Evolutionary conservation across 2,888 invertebrate species (phyloP).

Genomic region (Pachydiplax longipennis): DNA sequence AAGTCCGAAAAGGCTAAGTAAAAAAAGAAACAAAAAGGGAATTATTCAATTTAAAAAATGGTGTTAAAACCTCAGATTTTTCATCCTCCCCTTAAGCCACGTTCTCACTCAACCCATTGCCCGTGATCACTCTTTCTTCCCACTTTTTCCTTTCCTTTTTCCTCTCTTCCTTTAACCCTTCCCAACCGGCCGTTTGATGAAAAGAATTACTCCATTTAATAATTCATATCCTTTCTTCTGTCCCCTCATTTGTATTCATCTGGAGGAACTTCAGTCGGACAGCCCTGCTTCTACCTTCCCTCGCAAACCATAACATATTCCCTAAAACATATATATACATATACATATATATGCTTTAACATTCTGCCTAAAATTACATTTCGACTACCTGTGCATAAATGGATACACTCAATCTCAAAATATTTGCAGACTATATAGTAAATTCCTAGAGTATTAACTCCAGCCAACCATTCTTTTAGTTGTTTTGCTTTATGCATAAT

Average conservation of each 20-base stretch:
- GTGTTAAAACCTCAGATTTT: constrained; percentile 13
- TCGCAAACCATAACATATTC: not conserved
- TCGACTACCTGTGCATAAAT: no score
- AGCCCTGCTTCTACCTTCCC: not conserved
- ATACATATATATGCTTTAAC: not conserved
- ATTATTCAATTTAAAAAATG: constrained; percentile 39
- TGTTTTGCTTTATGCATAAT: no score
- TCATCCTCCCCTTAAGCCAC: not conserved
- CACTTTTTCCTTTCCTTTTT: not conserved
- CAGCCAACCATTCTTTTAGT: no score
- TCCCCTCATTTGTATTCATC: constrained; percentile 38
- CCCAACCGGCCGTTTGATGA: not conserved
- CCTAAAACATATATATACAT: not conserved
- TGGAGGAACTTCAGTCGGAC: not conserved
- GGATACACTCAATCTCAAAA: no score
- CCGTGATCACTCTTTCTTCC: not conserved
- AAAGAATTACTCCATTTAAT: constrained; percentile 41
- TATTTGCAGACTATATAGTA: no score
- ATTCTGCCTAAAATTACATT: no score
- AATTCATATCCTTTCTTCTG: constrained; percentile 23
- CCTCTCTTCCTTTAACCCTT: not conserved
- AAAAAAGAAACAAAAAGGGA: not conserved
- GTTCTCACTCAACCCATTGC: not conserved
- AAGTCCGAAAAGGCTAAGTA: not conserved
- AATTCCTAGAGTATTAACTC: no score